Percentiles rank a stretch among this genome's conserved stretches.
Conservation (phyloP, 2,888 invertebrate species). For the Sipha maydis region DNA sequence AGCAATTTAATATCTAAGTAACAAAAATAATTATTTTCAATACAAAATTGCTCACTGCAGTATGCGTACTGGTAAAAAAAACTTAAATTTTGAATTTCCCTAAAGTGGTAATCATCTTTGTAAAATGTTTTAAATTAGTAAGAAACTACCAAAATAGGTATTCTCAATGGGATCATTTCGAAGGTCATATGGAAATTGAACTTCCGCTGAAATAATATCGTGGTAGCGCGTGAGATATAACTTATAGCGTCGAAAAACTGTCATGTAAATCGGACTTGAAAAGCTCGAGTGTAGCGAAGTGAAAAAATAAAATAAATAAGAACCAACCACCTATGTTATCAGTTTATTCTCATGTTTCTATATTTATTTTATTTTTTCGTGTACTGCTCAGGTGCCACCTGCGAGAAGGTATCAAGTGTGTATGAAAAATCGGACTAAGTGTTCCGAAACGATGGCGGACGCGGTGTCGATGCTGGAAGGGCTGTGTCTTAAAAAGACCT, state of each 20-base stretch:
- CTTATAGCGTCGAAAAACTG: neutral
- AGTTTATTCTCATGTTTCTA: neutral
- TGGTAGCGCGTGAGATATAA: neutral
- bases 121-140: neutral
- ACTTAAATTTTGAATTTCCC: neutral
- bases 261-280: neutral
- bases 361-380: neutral
- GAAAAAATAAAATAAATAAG: no score
- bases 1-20: no score
- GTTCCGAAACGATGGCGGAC: neutral
- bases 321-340: neutral
- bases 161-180: conserved; percentile 6
- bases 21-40: neutral
- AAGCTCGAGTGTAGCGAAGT: neutral
- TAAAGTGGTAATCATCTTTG: neutral
- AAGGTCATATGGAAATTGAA: conserved; percentile 2
- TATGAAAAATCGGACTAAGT: neutral
- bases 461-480: neutral
- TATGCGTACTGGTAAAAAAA: neutral
- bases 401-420: conserved; percentile 20
- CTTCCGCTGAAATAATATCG: neutral
- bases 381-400: neutral
- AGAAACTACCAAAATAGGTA: conserved; percentile 9
- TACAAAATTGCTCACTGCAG: neutral
- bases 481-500: neutral